A percentile compares a stretch with the other conserved stretches of the same genome.
Conservation (phyloP, 2,797 vertebrate genomes). For the Catamblyrhynchus diadema region DNA sequence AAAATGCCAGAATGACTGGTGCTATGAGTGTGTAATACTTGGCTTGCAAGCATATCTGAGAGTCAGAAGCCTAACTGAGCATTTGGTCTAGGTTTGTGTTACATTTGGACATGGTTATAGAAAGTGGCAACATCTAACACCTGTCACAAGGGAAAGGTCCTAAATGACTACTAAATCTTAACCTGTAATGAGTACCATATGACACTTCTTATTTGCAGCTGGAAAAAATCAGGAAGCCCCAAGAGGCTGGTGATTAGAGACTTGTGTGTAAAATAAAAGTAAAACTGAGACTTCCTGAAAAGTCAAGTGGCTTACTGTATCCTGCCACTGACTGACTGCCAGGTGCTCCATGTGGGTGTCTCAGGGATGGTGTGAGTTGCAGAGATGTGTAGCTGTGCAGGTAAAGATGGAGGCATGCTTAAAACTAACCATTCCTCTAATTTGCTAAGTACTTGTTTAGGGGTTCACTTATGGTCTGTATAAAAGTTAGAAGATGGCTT, state of each 20-base stretch:
- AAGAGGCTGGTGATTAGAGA: slow-evolving; percentile 54
- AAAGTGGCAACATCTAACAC: slow-evolving; percentile 53
- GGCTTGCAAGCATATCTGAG: not conserved
- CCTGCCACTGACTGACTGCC: not conserved
- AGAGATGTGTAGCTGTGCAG: not conserved
- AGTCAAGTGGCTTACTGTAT: not conserved
- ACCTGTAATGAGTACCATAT: slow-evolving; percentile 62
- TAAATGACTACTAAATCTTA: slow-evolving; percentile 58
- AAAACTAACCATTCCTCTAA: not conserved
- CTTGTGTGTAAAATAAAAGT: slow-evolving; percentile 48
- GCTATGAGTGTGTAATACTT: not conserved
- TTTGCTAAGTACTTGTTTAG: not conserved
- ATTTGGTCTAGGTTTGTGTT: not conserved
- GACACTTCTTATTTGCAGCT: slow-evolving; percentile 64
- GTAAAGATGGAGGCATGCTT: not conserved
- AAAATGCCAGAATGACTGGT: not conserved
- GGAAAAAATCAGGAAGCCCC: slow-evolving; percentile 66
- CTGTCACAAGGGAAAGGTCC: slow-evolving; percentile 28
- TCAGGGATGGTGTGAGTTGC: not conserved
- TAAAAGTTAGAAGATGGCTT: not conserved
- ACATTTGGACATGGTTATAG: slow-evolving; percentile 28
- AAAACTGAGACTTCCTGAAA: slow-evolving; percentile 58
- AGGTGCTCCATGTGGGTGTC: not conserved
- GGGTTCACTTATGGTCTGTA: not conserved
- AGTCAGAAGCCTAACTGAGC: not conserved